Evolutionary conservation across 2,797 vertebrate species (phyloP).

Genomic region (Liparis tanakae): DNA sequence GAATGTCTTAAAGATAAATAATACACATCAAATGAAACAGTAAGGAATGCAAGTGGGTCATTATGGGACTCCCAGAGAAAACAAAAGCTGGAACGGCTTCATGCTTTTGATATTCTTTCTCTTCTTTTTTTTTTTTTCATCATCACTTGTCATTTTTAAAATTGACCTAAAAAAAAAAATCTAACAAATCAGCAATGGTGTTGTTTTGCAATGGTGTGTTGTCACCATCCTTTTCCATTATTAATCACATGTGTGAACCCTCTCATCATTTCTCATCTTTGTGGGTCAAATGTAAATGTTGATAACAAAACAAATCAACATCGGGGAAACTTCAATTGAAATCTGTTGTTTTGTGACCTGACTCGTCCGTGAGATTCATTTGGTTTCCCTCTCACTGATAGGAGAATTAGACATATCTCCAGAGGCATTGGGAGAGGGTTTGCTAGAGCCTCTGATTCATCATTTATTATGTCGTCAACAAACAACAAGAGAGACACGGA

Average conservation of each 20-base stretch:
- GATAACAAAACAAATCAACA: constrained; percentile 63
- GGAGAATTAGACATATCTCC: constrained; percentile 2
- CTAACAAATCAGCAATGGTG: constrained; percentile 62
- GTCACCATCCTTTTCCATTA: constrained; percentile 63
- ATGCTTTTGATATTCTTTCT: constrained; percentile 42
- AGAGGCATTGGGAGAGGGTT: neutral
- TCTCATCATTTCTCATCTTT: constrained; percentile 55
- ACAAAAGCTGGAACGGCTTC: constrained; percentile 50
- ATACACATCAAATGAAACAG: constrained; percentile 54
- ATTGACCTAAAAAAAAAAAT: constrained; percentile 71
- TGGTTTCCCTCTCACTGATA: constrained; percentile 31
- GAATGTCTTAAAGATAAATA: constrained; percentile 67
- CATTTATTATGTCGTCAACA: constrained; percentile 26
- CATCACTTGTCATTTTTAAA: constrained; percentile 70
- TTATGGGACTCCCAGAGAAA: constrained; percentile 71
- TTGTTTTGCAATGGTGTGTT: constrained; percentile 58
- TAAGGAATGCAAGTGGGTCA: constrained; percentile 71
- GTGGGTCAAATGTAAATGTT: constrained; percentile 70
- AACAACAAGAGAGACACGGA: neutral
- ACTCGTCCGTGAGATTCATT: constrained; percentile 38
- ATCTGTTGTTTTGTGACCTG: constrained; percentile 42
- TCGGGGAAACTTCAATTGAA: constrained; percentile 39
- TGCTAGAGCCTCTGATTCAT: constrained; percentile 30
- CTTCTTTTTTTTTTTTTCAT: constrained; percentile 29
- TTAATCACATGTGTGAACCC: constrained; percentile 59